Percentiles rank a stretch among this genome's conserved stretches.
Evolutionary conservation across 2,888 invertebrate species (phyloP).

Genomic region (Drosophila niveifrons): DNA sequence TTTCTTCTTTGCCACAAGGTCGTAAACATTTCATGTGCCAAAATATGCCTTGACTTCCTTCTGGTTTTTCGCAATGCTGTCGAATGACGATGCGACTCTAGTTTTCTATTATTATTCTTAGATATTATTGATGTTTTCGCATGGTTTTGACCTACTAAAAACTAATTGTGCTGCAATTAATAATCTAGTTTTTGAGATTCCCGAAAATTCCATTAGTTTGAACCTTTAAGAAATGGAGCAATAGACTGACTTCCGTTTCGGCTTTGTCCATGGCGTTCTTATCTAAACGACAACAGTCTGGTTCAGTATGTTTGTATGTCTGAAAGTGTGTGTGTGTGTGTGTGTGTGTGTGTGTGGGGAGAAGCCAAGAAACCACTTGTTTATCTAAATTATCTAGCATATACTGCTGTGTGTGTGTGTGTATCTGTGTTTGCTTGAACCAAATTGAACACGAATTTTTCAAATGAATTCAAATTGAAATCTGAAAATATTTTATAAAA

Average conservation of each 20-base stretch:
- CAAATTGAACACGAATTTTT: constrained; percentile 59
- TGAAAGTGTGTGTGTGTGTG: constrained; percentile 5
- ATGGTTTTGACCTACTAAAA: constrained; percentile 65
- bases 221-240: constrained; percentile 7
- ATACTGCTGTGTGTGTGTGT: too few species aligned
- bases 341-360: constrained; percentile 1
- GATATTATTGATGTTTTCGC: constrained; percentile 24
- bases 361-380: constrained; percentile 46
- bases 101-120: constrained; percentile 20
- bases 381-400: constrained; percentile 70
- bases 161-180: constrained; percentile 26
- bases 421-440: constrained; percentile 51
- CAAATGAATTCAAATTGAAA: constrained; percentile 19
- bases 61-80: constrained; percentile 34
- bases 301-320: not conserved
- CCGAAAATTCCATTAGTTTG: constrained; percentile 43
- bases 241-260: constrained; percentile 53
- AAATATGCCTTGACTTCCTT: constrained; percentile 60
- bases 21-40: constrained; percentile 60
- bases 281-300: constrained; percentile 33
- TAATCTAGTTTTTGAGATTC: too few species aligned
- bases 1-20: constrained; percentile 48
- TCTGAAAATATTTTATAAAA: constrained; percentile 29
- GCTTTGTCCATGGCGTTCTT: constrained; percentile 41
- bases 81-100: constrained; percentile 39